Percentiles rank a stretch among this genome's conserved stretches.
Conservation (phyloP, 2,888 invertebrate genomes). For the Meloe dianella region DNA sequence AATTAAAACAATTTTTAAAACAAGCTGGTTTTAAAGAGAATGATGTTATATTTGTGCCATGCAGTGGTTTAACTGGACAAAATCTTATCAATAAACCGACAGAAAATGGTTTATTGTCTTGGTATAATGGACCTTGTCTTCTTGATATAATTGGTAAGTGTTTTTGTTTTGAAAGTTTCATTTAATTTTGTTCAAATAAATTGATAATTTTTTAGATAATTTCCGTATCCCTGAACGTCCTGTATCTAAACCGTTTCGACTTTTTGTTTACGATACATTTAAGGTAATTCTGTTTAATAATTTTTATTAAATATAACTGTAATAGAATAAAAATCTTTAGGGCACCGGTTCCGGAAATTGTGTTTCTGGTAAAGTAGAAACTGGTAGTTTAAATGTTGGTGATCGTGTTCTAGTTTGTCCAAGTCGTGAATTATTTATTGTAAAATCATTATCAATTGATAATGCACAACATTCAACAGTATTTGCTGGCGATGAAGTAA, state of each 20-base stretch:
- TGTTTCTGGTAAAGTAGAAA: conserved; percentile 89
- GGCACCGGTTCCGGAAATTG: conserved; percentile 90
- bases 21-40: conserved; percentile 90
- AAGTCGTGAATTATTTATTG: conserved; percentile 78
- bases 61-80: conserved; percentile 95
- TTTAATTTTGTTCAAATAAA: no score
- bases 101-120: conserved; percentile 69
- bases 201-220: conserved; percentile 64
- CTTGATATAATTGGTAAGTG: conserved; percentile 79
- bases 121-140: conserved; percentile 86
- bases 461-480: conserved; percentile 78
- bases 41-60: conserved; percentile 89
- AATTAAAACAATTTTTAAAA: conserved; percentile 82
- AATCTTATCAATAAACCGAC: conserved; percentile 78
- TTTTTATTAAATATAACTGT: not conserved
- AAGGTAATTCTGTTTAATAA: conserved; percentile 71
- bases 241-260: conserved; percentile 85
- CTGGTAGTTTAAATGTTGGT: conserved; percentile 83
- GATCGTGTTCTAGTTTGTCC: conserved; percentile 90
- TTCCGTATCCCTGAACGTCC: conserved; percentile 88
- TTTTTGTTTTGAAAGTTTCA: not conserved
- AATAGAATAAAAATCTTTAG: conserved; percentile 43
- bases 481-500: conserved; percentile 94
- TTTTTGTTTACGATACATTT: conserved; percentile 94
- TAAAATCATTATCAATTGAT: conserved; percentile 74